Conservation (phyloP, 1,140 invertebrate genomes). For the Ctenoplectra terminalis region DNA sequence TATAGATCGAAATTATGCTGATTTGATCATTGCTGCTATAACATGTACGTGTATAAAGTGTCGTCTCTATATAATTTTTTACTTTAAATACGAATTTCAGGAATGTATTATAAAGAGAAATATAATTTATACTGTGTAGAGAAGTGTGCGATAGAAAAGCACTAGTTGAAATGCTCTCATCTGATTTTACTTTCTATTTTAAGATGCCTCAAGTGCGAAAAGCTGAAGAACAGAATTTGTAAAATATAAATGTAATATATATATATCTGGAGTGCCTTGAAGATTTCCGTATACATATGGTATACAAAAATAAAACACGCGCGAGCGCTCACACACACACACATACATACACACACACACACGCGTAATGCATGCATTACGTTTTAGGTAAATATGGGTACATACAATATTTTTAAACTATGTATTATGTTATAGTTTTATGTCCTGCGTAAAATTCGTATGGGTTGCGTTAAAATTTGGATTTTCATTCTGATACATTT, state of each 20-base stretch:
- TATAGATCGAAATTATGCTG: conserved; percentile 22
- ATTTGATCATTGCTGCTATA: conserved; percentile 46
- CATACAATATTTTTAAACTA: conserved; percentile 68
- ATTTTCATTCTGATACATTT: conserved; percentile 57
- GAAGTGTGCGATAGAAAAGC: conserved; percentile 29
- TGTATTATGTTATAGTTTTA: conserved; percentile 61
- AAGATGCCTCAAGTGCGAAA: conserved; percentile 51
- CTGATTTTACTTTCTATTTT: conserved; percentile 55
- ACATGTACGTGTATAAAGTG: conserved; percentile 40
- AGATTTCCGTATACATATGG: conserved; percentile 63
- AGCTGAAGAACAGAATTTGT: conserved; percentile 75
- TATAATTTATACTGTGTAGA: conserved; percentile 40
- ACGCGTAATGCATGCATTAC: conserved; percentile 22
- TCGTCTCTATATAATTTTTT: conserved; percentile 44
- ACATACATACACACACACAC: conserved; percentile 52
- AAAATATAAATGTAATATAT: conserved; percentile 83
- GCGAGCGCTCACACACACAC: conserved; percentile 48
- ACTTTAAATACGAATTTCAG: conserved; percentile 25
- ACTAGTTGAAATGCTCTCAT: conserved; percentile 39
- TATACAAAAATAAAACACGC: conserved; percentile 49
- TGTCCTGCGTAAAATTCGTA: conserved; percentile 47
- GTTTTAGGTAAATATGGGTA: conserved; percentile 65
- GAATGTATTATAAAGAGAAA: conserved; percentile 17
- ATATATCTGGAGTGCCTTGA: conserved; percentile 72
- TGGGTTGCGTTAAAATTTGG: conserved; percentile 49